Evolutionary conservation across 2,797 vertebrate species (phyloP).

Genomic region (Mallotus villosus): DNA sequence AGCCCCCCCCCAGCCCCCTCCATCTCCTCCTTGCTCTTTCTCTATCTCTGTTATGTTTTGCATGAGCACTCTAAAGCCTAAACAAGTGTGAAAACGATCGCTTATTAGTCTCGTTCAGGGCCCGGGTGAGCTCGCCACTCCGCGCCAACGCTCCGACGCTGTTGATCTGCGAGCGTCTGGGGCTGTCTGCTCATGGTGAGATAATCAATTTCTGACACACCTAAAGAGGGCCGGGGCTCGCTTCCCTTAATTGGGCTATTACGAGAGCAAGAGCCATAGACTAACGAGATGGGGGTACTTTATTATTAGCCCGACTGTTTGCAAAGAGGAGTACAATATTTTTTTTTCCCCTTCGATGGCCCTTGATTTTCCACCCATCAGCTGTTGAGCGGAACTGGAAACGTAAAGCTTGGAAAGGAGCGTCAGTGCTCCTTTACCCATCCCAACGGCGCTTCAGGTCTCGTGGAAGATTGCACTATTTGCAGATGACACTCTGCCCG

Average conservation of each 20-base stretch:
- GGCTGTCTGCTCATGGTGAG: conserved; percentile 63
- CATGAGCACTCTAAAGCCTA: conserved; percentile 64
- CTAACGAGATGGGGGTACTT: conserved; percentile 58
- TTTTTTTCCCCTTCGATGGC: conserved; percentile 50
- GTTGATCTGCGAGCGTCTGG: conserved; percentile 59
- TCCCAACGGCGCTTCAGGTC: background rate
- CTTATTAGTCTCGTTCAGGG: conserved; percentile 66
- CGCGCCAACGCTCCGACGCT: conserved; percentile 47
- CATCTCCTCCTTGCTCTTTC: conserved; percentile 21
- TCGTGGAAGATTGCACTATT: conserved; percentile 21
- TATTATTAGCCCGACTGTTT: conserved; percentile 56
- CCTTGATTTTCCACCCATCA: conserved; percentile 43
- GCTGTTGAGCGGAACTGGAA: conserved; percentile 15
- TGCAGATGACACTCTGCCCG: conserved; percentile 29
- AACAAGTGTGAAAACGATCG: conserved; percentile 71
- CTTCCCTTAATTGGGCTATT: conserved; percentile 69
- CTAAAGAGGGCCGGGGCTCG: conserved; percentile 63
- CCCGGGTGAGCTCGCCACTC: conserved; percentile 46
- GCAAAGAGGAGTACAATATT: conserved; percentile 28
- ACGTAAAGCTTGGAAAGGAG: conserved; percentile 12
- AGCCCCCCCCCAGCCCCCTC: background rate
- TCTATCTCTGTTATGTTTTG: conserved; percentile 48
- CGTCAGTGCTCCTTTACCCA: conserved; percentile 5
- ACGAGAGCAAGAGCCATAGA: conserved; percentile 65
- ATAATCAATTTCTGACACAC: conserved; percentile 74